Conservation (phyloP, 2,797 vertebrate species). For the Vireo griseus region DNA sequence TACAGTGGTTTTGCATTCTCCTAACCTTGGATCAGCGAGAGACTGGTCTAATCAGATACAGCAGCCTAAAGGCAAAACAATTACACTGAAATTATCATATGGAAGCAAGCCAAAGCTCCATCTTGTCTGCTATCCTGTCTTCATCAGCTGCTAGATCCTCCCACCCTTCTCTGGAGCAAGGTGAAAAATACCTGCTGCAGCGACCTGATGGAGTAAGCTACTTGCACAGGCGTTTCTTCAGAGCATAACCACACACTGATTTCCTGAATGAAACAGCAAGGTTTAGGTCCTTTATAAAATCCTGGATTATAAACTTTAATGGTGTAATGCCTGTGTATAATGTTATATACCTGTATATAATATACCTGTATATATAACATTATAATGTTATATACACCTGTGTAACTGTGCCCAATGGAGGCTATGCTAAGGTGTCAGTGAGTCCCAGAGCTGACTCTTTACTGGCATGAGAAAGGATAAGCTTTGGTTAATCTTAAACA, state of each 20-base stretch:
- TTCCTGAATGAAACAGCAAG: neutral
- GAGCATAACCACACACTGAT: neutral
- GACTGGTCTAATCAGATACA: slow-evolving; percentile 50
- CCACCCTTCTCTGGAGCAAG: slow-evolving; percentile 38
- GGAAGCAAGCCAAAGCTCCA: slow-evolving; percentile 33
- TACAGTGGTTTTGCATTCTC: slow-evolving; percentile 46
- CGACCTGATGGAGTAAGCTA: neutral
- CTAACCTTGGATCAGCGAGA: slow-evolving; percentile 36
- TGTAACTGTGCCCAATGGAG: neutral
- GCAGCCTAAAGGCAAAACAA: slow-evolving; percentile 63
- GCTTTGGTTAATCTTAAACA: neutral
- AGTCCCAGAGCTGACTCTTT: neutral
- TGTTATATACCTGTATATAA: too few relatives aligned
- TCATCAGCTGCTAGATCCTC: slow-evolving; percentile 45
- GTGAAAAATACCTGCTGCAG: slow-evolving; percentile 14
- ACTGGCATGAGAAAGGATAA: neutral
- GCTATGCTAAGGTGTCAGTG: neutral
- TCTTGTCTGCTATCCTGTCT: slow-evolving; percentile 53
- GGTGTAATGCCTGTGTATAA: neutral
- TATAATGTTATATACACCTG: neutral
- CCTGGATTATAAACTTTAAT: neutral
- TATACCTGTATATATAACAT: too few relatives aligned
- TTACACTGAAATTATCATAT: slow-evolving; percentile 59
- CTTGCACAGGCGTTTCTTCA: neutral
- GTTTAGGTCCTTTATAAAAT: neutral